Evolutionary conservation across 2,113 vertebrate genomes (phyloP), one percentile per base, ranked within the genome.

Genomic region (Chloropsis cyanopogon): DNA sequence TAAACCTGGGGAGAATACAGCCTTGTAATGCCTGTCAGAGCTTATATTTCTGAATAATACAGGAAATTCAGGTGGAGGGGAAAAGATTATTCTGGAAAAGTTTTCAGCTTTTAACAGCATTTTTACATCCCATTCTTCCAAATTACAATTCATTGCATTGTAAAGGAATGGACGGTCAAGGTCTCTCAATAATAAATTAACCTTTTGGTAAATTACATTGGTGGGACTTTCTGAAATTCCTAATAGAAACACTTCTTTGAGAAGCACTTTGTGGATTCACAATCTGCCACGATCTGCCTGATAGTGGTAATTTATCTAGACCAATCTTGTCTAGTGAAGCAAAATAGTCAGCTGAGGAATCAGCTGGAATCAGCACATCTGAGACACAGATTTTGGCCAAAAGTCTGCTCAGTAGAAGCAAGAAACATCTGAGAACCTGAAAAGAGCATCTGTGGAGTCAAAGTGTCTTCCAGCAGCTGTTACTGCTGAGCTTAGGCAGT

Each of bases 121-220:
- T 87, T 65, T 82, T 92, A 41, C 65, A 28, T 86, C 66, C 46
- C 39, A 50, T 94, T 89, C 69, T 69, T 96, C 78, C 68, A 28
- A 92, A 71, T 97, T 94, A 57, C 63, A 57, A n/a, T 79, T 21
- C 56, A 64, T 90, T 90, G 42, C n/a, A 20, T 54, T 88, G 64
- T 18, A 70, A 77, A 82, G 42, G 52, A 90, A 56, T 41, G 59
- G 84, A 63, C 60, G 91, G 70, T 79, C 68, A 35, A 82, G 52
- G 57, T 96, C 69, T 92, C 88, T 82, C 54, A 39, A 35, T 94
- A 85, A 96, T 97, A 93, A 94, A 88, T 96, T 92, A 96, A 96
- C 82, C 77, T 93, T 95, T 95, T 70, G 93, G 26, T 88, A 88
- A 96, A 92, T 92, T 46, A 92, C 90, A 56, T 81, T 65, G 65